These are phyloP conservation scores for Eubasilissa regina DNA, from an alignment of 1,140 invertebrate species.

Conservation along the genomic window DNA sequence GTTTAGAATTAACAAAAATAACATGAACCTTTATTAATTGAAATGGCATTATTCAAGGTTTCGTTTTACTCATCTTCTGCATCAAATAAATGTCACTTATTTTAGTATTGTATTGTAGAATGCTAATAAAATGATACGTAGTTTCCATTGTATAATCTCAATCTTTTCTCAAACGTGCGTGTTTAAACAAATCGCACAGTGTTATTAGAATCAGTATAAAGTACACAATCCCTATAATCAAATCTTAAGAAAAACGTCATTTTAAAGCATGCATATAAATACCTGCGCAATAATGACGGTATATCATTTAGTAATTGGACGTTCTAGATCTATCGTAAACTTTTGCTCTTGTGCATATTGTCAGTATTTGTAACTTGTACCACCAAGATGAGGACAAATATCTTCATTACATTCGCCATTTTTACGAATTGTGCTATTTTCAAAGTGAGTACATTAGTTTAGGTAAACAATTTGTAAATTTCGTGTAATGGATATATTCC, in stretches of 20 bases:
- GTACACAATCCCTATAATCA: slow-evolving; percentile 5
- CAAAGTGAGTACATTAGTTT: slow-evolving; percentile 1
- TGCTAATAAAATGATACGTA: no score
- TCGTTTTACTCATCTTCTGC: no score
- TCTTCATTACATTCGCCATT: background rate
- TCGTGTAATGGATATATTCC: no score
- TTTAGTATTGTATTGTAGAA: no score
- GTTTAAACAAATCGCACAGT: background rate
- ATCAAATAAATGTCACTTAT: no score
- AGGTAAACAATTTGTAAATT: no score
- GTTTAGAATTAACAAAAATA: no score
- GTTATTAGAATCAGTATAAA: background rate
- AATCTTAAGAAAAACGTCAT: background rate
- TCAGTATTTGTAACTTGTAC: background rate
- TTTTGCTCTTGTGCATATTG: no score
- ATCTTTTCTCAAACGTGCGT: background rate
- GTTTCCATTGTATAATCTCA: no score
- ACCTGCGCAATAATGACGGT: background rate
- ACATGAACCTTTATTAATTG: no score
- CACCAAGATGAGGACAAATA: background rate
- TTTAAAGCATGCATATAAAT: background rate
- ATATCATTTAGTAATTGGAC: background rate
- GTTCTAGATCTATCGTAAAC: background rate
- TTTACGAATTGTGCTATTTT: background rate
- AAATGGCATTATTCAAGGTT: no score